Conservation (phyloP, 2,113 vertebrate species). For the Nothobranchius kuhntae region DNA sequence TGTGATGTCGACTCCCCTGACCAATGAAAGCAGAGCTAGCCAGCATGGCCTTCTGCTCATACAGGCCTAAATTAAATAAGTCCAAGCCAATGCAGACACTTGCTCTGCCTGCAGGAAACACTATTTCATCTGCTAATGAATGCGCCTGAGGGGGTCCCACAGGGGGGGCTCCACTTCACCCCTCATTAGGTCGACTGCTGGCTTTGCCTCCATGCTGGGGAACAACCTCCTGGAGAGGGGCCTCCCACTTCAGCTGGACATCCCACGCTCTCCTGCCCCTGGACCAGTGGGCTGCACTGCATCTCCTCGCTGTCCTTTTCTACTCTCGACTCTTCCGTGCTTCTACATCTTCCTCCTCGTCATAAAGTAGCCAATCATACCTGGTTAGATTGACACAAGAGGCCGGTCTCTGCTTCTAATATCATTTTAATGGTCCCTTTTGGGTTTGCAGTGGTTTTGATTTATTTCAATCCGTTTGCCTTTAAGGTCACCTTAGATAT, state of each 20-base stretch:
- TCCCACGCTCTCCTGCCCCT: constrained; percentile 63
- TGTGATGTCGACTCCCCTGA: constrained; percentile 44
- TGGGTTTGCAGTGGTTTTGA: constrained; percentile 52
- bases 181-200: constrained; percentile 79
- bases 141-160: constrained; percentile 80
- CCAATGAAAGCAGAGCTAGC: constrained; percentile 46
- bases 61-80: constrained; percentile 78
- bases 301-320: constrained; percentile 8
- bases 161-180: constrained; percentile 77
- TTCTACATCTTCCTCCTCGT: constrained; percentile 21
- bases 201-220: constrained; percentile 73
- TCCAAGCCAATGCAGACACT: constrained; percentile 66
- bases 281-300: constrained; percentile 49
- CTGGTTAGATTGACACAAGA: constrained; percentile 53
- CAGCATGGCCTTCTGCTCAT: constrained; percentile 59
- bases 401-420: constrained; percentile 57
- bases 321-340: neutral
- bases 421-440: constrained; percentile 72
- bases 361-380: constrained; percentile 36
- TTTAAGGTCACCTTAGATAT: constrained; percentile 54
- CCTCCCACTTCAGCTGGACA: constrained; percentile 65
- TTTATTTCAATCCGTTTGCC: constrained; percentile 54
- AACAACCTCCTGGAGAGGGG: constrained; percentile 71
- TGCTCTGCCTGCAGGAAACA: constrained; percentile 73
- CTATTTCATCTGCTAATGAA: constrained; percentile 85